These are phyloP conservation scores for Lateolabrax maculatus DNA, from an alignment of 2,797 vertebrate genomes.

Conservation along the genomic window DNA sequence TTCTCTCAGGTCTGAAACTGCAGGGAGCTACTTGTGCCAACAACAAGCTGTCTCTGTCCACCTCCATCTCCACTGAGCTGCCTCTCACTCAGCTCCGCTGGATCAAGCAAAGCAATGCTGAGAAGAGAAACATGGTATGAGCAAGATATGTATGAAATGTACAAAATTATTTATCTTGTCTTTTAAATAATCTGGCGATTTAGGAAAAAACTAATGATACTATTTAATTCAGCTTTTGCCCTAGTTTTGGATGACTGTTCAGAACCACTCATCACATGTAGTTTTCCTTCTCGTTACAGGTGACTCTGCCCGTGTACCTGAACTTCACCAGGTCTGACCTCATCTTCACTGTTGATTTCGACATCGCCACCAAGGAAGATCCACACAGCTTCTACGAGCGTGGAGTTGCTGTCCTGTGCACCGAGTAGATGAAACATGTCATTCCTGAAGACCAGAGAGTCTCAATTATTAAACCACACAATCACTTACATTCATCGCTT, in stretches of 20 bases:
- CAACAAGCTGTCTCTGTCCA: constrained; percentile 96
- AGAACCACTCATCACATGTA: not conserved
- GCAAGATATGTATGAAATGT: not conserved
- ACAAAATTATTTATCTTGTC: not conserved
- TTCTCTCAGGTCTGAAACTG: constrained; percentile 85
- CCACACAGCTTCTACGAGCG: constrained; percentile 98
- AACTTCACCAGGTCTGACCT: constrained; percentile 98
- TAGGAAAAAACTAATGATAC: accelerated
- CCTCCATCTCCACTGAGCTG: constrained; percentile 94
- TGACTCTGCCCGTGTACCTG: constrained; percentile 97
- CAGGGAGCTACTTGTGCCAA: constrained; percentile 95
- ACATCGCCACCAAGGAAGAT: constrained; percentile 98
- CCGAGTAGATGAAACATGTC: constrained; percentile 85
- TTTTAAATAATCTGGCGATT: not conserved
- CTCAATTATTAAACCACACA: constrained; percentile 17
- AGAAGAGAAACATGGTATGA: constrained; percentile 92
- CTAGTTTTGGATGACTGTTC: not conserved
- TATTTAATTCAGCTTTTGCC: not conserved
- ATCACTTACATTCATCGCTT: constrained; percentile 38
- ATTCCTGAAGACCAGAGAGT: constrained; percentile 16
- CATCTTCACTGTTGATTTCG: constrained; percentile 98
- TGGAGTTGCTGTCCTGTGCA: constrained; percentile 96
- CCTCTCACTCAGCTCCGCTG: constrained; percentile 97
- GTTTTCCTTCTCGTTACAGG: constrained; percentile 78
- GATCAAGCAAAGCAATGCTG: constrained; percentile 91